phyloP scores from a whole-genome alignment of 1,140 invertebrate genomes.

The Holcopasites calliopsidis region DNA sequence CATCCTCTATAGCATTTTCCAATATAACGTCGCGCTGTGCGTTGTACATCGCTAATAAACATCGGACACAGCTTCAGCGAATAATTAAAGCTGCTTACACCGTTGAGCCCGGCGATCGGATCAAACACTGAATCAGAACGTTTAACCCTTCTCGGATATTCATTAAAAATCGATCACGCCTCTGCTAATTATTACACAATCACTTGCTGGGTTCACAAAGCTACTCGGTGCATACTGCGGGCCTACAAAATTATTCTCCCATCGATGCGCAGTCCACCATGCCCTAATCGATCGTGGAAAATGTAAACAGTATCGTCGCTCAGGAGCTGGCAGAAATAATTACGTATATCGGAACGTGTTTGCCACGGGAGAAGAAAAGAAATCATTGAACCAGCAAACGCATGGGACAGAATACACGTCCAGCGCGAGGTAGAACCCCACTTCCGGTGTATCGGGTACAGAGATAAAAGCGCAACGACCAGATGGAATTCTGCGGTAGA shows the following conservation, averaged over 20 bases:
- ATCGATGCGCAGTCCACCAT: too few species aligned
- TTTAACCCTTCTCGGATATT: too few species aligned
- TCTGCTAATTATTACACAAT: too few species aligned
- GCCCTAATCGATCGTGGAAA: too few species aligned
- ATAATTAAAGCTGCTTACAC: not conserved
- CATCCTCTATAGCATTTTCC: not conserved
- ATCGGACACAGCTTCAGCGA: not conserved
- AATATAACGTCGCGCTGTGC: not conserved
- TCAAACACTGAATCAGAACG: not conserved
- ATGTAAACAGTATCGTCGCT: too few species aligned
- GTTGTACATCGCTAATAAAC: not conserved
- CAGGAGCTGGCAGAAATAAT: too few species aligned
- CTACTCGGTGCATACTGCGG: too few species aligned
- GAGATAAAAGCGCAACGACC: too few species aligned
- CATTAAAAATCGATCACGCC: too few species aligned
- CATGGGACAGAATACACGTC: not conserved
- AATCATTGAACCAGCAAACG: not conserved
- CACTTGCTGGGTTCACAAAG: too few species aligned
- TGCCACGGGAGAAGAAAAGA: not conserved
- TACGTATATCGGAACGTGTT: too few species aligned
- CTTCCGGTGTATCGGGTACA: not conserved
- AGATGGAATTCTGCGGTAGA: constrained; percentile 8
- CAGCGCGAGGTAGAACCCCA: not conserved
- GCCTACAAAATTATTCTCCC: too few species aligned
- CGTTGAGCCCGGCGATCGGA: not conserved